Evolutionary conservation across 2,888 invertebrate genomes (phyloP), one percentile per base, ranked within the genome.

Genomic region (Erynnis tages): DNA sequence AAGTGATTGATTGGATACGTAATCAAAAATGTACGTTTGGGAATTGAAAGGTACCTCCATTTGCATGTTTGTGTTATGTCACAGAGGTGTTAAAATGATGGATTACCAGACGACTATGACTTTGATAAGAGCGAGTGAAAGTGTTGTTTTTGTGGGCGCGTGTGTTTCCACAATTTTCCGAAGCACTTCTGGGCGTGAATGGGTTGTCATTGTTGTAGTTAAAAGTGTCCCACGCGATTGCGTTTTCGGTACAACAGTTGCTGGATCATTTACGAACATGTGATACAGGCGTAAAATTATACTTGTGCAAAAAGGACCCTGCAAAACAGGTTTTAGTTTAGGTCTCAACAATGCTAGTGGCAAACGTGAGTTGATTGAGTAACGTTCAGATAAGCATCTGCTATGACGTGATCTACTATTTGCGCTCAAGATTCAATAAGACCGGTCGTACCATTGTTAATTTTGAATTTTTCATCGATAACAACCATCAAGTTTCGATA

Each of bases 31-130:
- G 43, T 45, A 23, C 23, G 2, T 32, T 14, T 29, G 32, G 14
- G 43, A 50, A 43, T 38, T 34, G 17, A 27, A 34, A 50, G 40
- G 16, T 48, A 27, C 35, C 37, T 17, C 8, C 8, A 49, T 49
- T 43, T 50, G 35, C 50, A 50, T 43, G 35, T 43, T 27, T 43
- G 14, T 35, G 43, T 70, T 69, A 66, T 62, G 60, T 69, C 61
- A 70, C 50, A 11, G 25, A 50, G 50, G 50, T 43, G 50, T 50
- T 50, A 27, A 43, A 16, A 29, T 35, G 35, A 43, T 38, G 41
- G 49, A 50, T 50, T 25, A 49, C 4, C 63, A 41, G 23, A 44
- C 43, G 40, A 38, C 21, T 21, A 14, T 11, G 32, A 11, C 40
- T 29, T 30, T 27, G 19, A 47, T 37, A 47, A 46, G 41, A 50